Base-by-base conservation (phyloP, 2,113 vertebrate species). In the Guaruba guarouba region DNA sequence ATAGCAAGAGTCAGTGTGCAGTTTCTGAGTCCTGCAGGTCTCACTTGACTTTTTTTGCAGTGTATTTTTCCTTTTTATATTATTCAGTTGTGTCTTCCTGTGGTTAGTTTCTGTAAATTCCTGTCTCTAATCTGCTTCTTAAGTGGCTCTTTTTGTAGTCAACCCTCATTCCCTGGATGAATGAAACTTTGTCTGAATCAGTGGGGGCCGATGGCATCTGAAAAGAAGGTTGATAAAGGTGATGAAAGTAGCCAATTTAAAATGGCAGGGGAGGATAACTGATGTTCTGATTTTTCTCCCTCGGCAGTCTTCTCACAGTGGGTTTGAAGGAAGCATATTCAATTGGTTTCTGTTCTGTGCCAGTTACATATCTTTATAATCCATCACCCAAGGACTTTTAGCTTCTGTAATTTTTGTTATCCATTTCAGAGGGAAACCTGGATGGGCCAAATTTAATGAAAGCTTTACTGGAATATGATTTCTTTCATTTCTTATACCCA, bases 371-470 rank as follows among this genome's bases (percentile, higher is more conserved):
- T 62, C 19, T 82, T 86, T 81, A 35, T 68, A 85, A 82, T 61
- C 25, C 35, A 39, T 59, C 35, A 74, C 46, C 46, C 28, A 46
- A 37, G 24, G 51, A 25, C 16, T 86, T 92, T 86, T 37, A 80
- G 11, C 20, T 66, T 35, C 61, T 70, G 61, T 44, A 81, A 44
- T 54, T 73, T 71, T 91, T 73, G 33, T 43, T 89, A 2, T 67
- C 31, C 25, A 17, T 86, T 86, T 90, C 64, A 78, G 49, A 83
- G 44, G 23, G 61, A 88, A 88, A 77, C 23, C 35, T 59, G 70
- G 73, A 70, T n/a, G 18, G 35, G 29, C 7, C 27, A 66, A n/a
- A 67, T 83, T 77, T 76, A 93, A 92, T 85, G 43, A 87, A 81
- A 16, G 44, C 33, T 86, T 89, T 73, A 69, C 73, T 55, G 84